phyloP scores from a whole-genome alignment of 2,797 vertebrate genomes.

The Cirrhinus mrigala region DNA sequence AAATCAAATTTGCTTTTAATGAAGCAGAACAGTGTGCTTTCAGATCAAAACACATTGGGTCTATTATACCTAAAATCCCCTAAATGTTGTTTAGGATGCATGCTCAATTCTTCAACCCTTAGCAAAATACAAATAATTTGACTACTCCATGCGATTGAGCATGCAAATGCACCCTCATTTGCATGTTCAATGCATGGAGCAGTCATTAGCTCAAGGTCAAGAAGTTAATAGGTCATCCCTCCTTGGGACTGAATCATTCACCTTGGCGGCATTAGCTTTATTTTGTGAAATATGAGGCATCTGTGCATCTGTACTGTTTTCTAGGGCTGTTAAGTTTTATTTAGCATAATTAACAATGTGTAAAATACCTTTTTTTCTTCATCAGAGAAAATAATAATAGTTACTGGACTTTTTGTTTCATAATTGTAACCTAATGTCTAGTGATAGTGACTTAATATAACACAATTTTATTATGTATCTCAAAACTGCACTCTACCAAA shows the following conservation, averaged over 20 bases:
- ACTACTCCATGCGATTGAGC: too few species aligned
- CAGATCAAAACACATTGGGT: background rate
- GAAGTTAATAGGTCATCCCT: background rate
- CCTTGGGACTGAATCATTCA: background rate
- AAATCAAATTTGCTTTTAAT: background rate
- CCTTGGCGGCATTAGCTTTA: background rate
- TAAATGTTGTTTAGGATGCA: background rate
- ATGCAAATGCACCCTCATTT: too few species aligned
- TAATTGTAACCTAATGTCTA: background rate
- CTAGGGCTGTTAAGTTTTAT: background rate
- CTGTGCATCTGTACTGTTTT: background rate
- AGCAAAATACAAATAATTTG: background rate
- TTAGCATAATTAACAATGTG: background rate
- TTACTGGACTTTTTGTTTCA: background rate
- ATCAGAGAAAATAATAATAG: background rate
- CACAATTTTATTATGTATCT: background rate
- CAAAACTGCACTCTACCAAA: background rate
- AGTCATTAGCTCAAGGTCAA: slow-evolving; percentile 1
- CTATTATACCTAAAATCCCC: background rate
- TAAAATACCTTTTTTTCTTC: background rate
- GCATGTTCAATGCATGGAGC: background rate
- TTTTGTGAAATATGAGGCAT: background rate
- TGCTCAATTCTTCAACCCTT: background rate
- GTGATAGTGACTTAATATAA: background rate
- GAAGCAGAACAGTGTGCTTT: background rate